Base-by-base conservation (phyloP, 2,797 vertebrate species). In the Hapalemur alaotrensis region DNA sequence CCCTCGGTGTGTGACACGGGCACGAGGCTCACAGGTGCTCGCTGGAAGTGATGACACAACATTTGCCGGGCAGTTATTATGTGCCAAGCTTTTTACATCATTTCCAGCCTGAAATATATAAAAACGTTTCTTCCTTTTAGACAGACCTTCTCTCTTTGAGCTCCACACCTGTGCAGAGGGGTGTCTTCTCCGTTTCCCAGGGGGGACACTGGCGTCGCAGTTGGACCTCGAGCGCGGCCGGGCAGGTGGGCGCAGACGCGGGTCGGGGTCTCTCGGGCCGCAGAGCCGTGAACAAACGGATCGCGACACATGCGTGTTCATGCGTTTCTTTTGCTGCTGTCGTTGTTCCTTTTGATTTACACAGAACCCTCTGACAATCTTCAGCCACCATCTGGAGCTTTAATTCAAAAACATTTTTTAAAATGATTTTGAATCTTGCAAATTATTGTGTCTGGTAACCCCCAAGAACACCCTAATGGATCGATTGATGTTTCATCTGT, bases 351-450 rank as follows among this genome's bases (percentile, higher is more conserved):
- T 95, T 89, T 95, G 95, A 93, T 93, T 95, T 72, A 48, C 11
- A 41, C 41, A 38, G 41, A 87, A 50, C 15, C 61, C 57, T 35
- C 79, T 82, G 41, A 41, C 92, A 73, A 30, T 83, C 80, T 92
- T 89, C 48, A 43, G 61, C 65, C 35, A 59, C 83, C 95, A 93
- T 97, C 70, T 97, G 96, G 95, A 83, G 54, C 76, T 90, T 87
- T 73, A 91, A 73, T 95, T 82, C 23, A 93, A 85, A 96, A 65
- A 81, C 73, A 32, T 80, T 96, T 23, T 43, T 59, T 18, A 96
- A 80, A 95, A 91, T 23, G 54, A 9, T 25, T 57, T 57, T 57
- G 54, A 35, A 25, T 61, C 50, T 95, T 95, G 87, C 23, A 48
- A 63, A 93, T 81, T 82, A 90, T 91, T 94, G 70, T 76, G 92